A percentile compares a stretch with the other conserved stretches of the same genome.
These are phyloP conservation scores for Scalopus aquaticus DNA, from an alignment of 2,113 vertebrate genomes.

Conservation along the genomic window DNA sequence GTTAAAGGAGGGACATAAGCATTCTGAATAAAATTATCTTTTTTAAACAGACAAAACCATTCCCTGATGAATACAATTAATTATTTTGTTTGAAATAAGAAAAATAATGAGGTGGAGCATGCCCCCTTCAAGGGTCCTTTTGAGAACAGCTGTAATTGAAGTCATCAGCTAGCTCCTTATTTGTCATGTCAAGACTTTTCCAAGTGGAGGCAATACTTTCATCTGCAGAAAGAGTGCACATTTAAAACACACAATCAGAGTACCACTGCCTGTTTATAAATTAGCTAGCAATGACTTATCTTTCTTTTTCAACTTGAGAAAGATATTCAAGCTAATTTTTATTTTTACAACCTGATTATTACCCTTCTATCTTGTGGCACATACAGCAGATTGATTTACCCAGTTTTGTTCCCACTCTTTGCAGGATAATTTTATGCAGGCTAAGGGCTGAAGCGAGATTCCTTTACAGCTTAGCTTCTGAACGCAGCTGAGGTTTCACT, in stretches of 20 bases:
- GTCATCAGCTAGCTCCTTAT: background rate
- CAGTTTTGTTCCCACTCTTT: background rate
- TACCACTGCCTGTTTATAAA: background rate
- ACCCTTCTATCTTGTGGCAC: background rate
- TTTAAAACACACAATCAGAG: conserved; percentile 46
- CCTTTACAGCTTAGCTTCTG: background rate
- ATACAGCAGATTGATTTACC: background rate
- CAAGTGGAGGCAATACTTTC: conserved; percentile 45
- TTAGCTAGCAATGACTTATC: background rate
- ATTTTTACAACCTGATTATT: conserved; percentile 1
- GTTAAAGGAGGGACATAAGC: conserved; percentile 7
- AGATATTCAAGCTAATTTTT: background rate
- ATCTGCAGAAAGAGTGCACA: conserved; percentile 27
- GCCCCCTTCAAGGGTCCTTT: conserved; percentile 14
- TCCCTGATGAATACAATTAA: conserved; percentile 54
- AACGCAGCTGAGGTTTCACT: background rate
- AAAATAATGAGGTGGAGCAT: conserved; percentile 23
- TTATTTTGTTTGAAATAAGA: conserved; percentile 58
- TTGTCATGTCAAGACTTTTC: conserved; percentile 49
- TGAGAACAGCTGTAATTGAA: conserved; percentile 49
- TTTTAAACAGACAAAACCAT: conserved; percentile 28
- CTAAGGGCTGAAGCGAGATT: background rate
- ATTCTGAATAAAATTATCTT: conserved; percentile 37
- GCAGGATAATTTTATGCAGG: background rate
- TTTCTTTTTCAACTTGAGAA: background rate